A percentile compares a stretch with the other conserved stretches of the same genome.
Conservation (phyloP, 2,797 vertebrate genomes). For the Myotis myotis region DNA sequence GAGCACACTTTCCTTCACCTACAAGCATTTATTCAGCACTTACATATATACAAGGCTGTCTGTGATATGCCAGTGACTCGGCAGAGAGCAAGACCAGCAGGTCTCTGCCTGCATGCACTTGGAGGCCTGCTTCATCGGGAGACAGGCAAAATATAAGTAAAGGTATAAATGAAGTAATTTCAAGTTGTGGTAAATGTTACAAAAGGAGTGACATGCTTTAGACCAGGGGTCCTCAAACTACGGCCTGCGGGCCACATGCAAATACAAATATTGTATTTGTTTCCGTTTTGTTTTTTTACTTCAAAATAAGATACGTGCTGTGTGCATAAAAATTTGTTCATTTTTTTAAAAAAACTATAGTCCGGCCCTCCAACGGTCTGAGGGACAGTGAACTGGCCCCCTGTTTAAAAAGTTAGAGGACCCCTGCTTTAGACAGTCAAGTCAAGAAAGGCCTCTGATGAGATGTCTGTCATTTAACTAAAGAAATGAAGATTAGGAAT, state of each 20-base stretch:
- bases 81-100: background rate
- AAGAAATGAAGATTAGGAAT: background rate
- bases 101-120: background rate
- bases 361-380: too few relatives aligned
- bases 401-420: too few relatives aligned
- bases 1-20: background rate
- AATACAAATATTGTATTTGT: too few relatives aligned
- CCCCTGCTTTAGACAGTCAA: background rate
- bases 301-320: too few relatives aligned
- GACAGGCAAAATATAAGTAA: background rate
- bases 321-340: too few relatives aligned
- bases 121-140: background rate
- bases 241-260: too few relatives aligned
- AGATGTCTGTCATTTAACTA: background rate
- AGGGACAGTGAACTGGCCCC: too few relatives aligned
- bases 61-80: background rate
- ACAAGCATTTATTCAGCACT: background rate
- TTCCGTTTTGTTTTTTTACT: too few relatives aligned
- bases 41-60: background rate
- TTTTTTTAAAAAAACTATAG: too few relatives aligned
- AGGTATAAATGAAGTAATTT: background rate
- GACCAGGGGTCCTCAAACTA: background rate
- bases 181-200: background rate
- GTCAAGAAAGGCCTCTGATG: background rate
- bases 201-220: background rate